Evolutionary conservation across 2,888 invertebrate genomes (phyloP).

Genomic region (Chymomyza caudatula): DNA sequence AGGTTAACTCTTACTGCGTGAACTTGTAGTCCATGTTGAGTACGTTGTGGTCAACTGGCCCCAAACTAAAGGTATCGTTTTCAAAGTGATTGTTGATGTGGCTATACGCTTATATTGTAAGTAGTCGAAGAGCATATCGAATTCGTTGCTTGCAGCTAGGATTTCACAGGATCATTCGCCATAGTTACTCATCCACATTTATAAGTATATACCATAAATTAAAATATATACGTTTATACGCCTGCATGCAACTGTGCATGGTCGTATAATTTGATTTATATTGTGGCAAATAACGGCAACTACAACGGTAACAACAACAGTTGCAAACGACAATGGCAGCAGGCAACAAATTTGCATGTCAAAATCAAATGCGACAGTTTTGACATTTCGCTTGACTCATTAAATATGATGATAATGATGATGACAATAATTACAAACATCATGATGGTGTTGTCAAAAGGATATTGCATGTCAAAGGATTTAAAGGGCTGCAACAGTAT

Average conservation of each 20-base stretch:
- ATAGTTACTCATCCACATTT: constrained; percentile 20
- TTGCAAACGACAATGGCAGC: neutral
- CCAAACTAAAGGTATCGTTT: too few relatives aligned
- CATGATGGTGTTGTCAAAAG: neutral
- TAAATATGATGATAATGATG: constrained; percentile 30
- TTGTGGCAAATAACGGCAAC: constrained; percentile 50
- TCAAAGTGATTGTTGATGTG: too few relatives aligned
- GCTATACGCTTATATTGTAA: too few relatives aligned
- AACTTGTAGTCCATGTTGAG: too few relatives aligned
- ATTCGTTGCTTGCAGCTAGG: too few relatives aligned
- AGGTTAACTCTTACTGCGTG: too few relatives aligned
- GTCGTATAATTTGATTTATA: constrained; percentile 51
- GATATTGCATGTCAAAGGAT: neutral
- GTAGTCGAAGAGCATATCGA: too few relatives aligned
- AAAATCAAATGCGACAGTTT: constrained; percentile 60
- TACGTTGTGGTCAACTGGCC: too few relatives aligned
- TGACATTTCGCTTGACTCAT: constrained; percentile 58
- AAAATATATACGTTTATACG: neutral
- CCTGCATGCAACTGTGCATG: constrained; percentile 15
- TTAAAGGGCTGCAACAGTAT: neutral
- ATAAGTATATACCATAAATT: constrained; percentile 3
- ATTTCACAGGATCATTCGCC: too few relatives aligned
- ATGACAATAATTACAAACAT: neutral
- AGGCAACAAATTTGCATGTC: constrained; percentile 51
- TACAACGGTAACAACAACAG: constrained; percentile 21